Evolutionary conservation across 2,113 vertebrate genomes (phyloP).

Genomic region (Galeopterus variegatus): DNA sequence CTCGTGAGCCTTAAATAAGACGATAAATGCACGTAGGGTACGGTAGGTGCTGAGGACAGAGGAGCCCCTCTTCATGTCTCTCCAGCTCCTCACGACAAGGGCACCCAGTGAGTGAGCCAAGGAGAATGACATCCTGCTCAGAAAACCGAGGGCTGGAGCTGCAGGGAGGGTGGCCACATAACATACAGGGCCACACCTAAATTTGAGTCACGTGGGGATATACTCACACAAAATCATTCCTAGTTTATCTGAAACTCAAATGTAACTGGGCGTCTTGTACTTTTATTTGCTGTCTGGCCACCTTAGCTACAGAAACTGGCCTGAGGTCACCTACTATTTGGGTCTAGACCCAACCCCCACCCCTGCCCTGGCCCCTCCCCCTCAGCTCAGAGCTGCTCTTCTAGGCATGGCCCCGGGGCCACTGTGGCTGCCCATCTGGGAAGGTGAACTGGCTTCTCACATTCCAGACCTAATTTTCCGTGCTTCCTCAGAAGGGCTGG

Average conservation of each 20-base stretch:
- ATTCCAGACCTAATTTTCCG: conserved; percentile 31
- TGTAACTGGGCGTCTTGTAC: background rate
- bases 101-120: background rate
- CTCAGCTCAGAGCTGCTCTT: background rate
- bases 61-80: background rate
- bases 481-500: background rate
- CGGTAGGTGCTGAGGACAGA: background rate
- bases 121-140: too few species aligned
- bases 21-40: too few species aligned
- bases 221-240: background rate
- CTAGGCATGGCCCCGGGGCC: background rate
- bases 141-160: background rate
- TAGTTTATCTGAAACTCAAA: background rate
- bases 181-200: background rate
- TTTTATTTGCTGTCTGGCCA: background rate
- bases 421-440: background rate
- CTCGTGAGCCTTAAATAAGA: too few species aligned
- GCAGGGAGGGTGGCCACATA: background rate
- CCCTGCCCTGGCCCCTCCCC: background rate
- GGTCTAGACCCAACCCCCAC: background rate
- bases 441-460: background rate
- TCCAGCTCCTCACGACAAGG: background rate
- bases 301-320: background rate
- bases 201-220: background rate
- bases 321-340: background rate